Conservation (phyloP, 2,113 vertebrate species). For the Neotoma lepida region DNA sequence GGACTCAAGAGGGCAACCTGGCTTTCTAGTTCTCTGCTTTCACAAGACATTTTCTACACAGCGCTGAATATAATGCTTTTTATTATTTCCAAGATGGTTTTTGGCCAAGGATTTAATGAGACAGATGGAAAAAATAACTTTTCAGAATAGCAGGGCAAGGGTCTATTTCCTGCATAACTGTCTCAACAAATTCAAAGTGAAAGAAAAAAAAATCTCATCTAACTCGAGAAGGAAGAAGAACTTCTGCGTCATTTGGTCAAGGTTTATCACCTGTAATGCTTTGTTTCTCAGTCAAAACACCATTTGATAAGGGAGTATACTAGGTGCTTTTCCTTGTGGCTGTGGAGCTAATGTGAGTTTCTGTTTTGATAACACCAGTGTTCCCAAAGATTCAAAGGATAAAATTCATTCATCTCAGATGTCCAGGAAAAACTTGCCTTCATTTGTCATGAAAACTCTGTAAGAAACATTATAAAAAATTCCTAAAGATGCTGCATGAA, state of each 20-base stretch:
- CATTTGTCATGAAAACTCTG: constrained; percentile 33
- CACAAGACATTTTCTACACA: constrained; percentile 53
- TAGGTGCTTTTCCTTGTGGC: not conserved
- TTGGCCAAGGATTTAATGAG: constrained; percentile 56
- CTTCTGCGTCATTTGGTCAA: not conserved
- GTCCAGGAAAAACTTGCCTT: constrained; percentile 46
- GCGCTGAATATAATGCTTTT: constrained; percentile 58
- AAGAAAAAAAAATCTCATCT: constrained; percentile 48
- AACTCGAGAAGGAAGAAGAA: constrained; percentile 44
- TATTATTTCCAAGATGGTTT: constrained; percentile 61
- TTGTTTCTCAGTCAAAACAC: constrained; percentile 36
- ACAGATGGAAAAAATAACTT: constrained; percentile 63
- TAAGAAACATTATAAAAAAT: constrained; percentile 52
- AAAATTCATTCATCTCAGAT: constrained; percentile 38
- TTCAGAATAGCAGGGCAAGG: constrained; percentile 42
- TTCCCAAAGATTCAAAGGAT: constrained; percentile 34
- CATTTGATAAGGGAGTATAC: constrained; percentile 42
- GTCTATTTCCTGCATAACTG: constrained; percentile 51
- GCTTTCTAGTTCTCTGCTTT: constrained; percentile 51
- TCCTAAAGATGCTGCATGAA: not conserved
- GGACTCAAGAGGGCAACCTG: not conserved
- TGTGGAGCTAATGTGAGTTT: constrained; percentile 16
- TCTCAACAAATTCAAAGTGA: constrained; percentile 59
- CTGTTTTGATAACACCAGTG: not conserved
- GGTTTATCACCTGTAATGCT: constrained; percentile 23